A percentile compares a stretch with the other conserved stretches of the same genome.
Conservation (phyloP, 2,797 vertebrate species). For the Malurus splendens region DNA sequence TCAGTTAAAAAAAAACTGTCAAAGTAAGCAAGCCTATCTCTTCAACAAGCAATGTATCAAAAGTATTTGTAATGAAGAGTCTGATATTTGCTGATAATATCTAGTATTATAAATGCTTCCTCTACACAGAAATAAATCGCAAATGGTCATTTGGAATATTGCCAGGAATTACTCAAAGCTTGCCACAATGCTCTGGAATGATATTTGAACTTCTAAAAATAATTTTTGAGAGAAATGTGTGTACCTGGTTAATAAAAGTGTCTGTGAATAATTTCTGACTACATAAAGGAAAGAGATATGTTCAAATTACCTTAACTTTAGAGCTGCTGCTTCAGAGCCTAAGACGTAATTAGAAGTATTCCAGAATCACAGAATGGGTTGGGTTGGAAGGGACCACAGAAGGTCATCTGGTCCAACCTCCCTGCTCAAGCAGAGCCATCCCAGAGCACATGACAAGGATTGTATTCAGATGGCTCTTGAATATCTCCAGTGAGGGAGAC, state of each 20-base stretch:
- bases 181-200: background rate
- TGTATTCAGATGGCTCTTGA: background rate
- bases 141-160: background rate
- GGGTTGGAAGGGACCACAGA: background rate
- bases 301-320: background rate
- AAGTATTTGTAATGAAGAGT: background rate
- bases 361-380: background rate
- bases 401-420: too few relatives aligned
- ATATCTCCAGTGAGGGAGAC: background rate
- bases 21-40: background rate
- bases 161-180: slow-evolving; percentile 4
- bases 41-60: background rate
- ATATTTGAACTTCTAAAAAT: background rate
- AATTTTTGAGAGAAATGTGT: background rate
- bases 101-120: background rate
- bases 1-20: background rate
- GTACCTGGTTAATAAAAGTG: background rate
- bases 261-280: background rate
- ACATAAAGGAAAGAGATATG: background rate
- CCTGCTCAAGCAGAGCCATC: background rate
- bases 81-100: background rate
- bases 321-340: background rate
- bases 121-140: background rate
- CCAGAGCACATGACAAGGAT: background rate
- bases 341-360: background rate